Evolutionary conservation across 2,888 invertebrate genomes (phyloP).

Genomic region (Acleris sparsana): DNA sequence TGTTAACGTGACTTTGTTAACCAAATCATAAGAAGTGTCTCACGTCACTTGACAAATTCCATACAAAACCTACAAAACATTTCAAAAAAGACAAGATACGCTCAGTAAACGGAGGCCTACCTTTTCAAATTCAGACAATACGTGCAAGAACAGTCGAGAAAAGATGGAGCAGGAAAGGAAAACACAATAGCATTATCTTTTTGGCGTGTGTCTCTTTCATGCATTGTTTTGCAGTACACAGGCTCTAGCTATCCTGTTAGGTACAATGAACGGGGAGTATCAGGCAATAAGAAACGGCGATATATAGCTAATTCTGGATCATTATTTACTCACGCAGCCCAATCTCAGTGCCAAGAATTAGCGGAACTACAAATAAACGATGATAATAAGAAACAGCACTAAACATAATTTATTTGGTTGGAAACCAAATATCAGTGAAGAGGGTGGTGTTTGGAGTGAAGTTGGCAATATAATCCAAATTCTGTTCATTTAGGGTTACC

Average conservation of each 20-base stretch:
- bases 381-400: background rate
- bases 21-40: no score
- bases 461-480: no score
- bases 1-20: no score
- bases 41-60: no score
- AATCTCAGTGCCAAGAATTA: conserved; percentile 2
- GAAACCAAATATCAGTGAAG: no score
- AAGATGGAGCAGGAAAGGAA: background rate
- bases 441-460: no score
- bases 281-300: conserved; percentile 6
- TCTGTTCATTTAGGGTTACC: no score
- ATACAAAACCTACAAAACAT: no score
- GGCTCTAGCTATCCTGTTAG: conserved; percentile 7
- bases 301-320: conserved; percentile 7
- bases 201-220: background rate
- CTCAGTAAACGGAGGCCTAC: no score
- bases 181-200: background rate
- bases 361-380: conserved; percentile 2
- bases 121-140: background rate
- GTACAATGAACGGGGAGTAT: background rate
- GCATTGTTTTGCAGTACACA: background rate
- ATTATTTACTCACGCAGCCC: conserved; percentile 19
- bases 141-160: background rate
- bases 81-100: no score
- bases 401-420: no score